Evolutionary conservation across 2,888 invertebrate genomes (phyloP).

Genomic region (Ceriagrion tenellum): DNA sequence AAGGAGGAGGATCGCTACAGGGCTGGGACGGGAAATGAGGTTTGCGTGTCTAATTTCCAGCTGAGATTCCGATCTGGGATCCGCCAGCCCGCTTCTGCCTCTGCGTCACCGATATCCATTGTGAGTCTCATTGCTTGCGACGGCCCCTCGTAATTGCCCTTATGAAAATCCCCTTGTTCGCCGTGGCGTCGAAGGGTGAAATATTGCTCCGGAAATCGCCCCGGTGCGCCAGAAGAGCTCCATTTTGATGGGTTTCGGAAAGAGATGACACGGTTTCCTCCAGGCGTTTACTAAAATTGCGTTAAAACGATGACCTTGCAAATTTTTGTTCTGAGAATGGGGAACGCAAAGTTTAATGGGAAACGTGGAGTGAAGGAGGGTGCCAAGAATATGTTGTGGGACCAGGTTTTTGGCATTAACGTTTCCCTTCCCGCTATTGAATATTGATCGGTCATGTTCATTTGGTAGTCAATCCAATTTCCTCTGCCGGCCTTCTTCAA

Average conservation of each 20-base stretch:
- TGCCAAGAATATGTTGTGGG: too few species aligned
- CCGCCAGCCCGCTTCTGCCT: neutral
- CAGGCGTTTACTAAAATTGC: too few species aligned
- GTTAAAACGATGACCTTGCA: too few species aligned
- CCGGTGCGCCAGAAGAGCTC: neutral
- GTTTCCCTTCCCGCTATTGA: too few species aligned
- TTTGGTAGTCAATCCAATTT: too few species aligned
- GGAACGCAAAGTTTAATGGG: too few species aligned
- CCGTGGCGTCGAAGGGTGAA: neutral
- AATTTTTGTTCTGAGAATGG: too few species aligned
- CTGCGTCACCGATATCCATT: neutral
- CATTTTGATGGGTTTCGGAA: neutral
- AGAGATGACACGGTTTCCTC: too few species aligned
- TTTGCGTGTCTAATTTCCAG: constrained; percentile 18
- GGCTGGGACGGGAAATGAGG: neutral
- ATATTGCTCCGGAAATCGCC: neutral
- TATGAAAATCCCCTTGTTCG: neutral
- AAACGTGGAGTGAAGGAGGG: too few species aligned
- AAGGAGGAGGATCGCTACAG: neutral
- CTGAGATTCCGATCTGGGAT: neutral
- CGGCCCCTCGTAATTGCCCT: neutral
- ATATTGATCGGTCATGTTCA: too few species aligned
- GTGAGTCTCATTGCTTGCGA: neutral
- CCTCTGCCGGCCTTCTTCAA: too few species aligned
- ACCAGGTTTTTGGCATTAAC: too few species aligned